phyloP scores from a whole-genome alignment of 2,797 vertebrate species.

The Sebastes matsubarae region DNA sequence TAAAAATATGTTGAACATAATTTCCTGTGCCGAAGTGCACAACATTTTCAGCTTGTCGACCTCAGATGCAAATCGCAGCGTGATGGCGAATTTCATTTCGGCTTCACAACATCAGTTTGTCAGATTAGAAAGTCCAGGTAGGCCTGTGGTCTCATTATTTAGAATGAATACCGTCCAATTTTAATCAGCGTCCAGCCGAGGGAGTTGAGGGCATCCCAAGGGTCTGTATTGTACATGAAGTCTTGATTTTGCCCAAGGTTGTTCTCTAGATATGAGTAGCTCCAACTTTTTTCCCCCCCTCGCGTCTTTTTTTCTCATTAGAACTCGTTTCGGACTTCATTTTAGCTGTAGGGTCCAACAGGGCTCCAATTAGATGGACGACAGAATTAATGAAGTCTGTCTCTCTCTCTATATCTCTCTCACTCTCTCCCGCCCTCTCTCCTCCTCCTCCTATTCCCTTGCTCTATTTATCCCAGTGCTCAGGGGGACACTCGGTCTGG shows the following conservation, averaged over 20 bases:
- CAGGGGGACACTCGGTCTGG: slow-evolving; percentile 85
- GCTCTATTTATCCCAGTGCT: slow-evolving; percentile 86
- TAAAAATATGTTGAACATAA: background rate
- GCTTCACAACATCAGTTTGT: slow-evolving; percentile 41
- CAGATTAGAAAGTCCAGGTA: slow-evolving; percentile 51
- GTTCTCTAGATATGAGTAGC: slow-evolving; percentile 59
- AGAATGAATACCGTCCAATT: slow-evolving; percentile 56
- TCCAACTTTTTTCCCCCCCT: slow-evolving; percentile 53
- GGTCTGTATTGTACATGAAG: slow-evolving; percentile 57
- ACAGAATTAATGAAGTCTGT: slow-evolving; percentile 78
- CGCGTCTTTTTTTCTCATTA: slow-evolving; percentile 66
- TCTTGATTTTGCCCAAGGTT: slow-evolving; percentile 73
- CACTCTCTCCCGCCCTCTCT: slow-evolving; percentile 7
- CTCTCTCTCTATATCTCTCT: slow-evolving; percentile 36
- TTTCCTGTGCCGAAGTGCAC: background rate
- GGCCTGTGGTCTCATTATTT: slow-evolving; percentile 55
- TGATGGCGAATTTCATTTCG: slow-evolving; percentile 4
- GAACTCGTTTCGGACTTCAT: slow-evolving; percentile 72
- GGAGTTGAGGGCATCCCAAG: slow-evolving; percentile 60
- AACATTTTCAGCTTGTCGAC: background rate
- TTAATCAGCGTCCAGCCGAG: slow-evolving; percentile 57
- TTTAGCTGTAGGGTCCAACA: slow-evolving; percentile 75
- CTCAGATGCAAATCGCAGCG: background rate
- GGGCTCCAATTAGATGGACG: slow-evolving; percentile 79
- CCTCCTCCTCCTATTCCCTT: slow-evolving; percentile 74